phyloP scores from a whole-genome alignment of 2,888 invertebrate species.

The Eudemis profundana region DNA sequence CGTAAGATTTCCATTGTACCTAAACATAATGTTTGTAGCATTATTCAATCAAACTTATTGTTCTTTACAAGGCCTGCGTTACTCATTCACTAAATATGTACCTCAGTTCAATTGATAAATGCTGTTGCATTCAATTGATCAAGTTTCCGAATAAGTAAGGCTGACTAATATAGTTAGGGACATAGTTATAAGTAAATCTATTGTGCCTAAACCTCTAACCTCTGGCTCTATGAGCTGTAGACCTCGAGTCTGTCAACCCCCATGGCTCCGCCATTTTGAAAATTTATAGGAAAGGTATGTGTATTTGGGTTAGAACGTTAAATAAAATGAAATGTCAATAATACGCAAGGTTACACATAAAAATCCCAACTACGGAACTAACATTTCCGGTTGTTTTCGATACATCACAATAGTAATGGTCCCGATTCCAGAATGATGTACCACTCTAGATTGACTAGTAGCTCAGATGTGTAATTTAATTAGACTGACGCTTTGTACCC shows the following conservation, averaged over 20 bases:
- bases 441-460: background rate
- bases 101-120: background rate
- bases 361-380: conserved; percentile 3
- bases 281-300: background rate
- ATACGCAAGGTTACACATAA: background rate
- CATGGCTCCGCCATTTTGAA: too few relatives aligned
- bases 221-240: too few relatives aligned
- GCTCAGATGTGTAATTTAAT: conserved; percentile 26
- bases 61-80: background rate
- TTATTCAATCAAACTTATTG: conserved; percentile 16
- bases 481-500: conserved; percentile 18
- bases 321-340: background rate
- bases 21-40: background rate
- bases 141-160: conserved; percentile 30
- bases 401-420: background rate
- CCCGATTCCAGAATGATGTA: background rate
- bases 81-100: background rate
- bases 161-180: too few relatives aligned
- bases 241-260: too few relatives aligned
- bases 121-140: conserved; percentile 15
- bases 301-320: background rate
- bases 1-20: background rate
- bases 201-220: too few relatives aligned
- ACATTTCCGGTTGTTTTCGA: conserved; percentile 11
- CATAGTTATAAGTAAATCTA: too few relatives aligned